Evolutionary conservation across 2,888 invertebrate species (phyloP).

Genomic region (Ochlodes sylvanus): DNA sequence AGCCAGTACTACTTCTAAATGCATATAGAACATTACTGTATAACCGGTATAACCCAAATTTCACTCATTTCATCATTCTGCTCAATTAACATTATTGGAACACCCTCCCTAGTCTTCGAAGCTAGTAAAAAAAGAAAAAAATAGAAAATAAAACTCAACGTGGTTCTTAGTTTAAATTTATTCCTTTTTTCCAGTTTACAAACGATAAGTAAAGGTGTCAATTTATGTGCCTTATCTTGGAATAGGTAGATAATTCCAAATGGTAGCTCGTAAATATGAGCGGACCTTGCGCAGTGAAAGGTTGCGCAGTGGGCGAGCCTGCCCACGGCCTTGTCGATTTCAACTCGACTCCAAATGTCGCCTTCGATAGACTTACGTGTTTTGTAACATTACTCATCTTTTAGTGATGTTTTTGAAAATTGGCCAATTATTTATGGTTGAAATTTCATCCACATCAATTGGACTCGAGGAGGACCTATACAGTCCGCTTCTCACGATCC

Average conservation of each 20-base stretch:
- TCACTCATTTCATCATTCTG: too few relatives aligned
- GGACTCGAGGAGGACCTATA: too few relatives aligned
- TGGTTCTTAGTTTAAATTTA: background rate
- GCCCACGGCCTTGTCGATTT: conserved; percentile 45
- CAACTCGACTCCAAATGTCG: conserved; percentile 22
- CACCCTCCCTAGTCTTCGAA: background rate
- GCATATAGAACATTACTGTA: too few relatives aligned
- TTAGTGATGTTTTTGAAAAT: background rate
- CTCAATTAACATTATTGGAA: too few relatives aligned
- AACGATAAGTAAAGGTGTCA: conserved; percentile 27
- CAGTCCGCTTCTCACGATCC: too few relatives aligned
- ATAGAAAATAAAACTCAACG: conserved; percentile 1
- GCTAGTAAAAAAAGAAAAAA: background rate
- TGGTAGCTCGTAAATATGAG: conserved; percentile 40
- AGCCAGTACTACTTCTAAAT: too few relatives aligned
- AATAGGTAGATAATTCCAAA: conserved; percentile 27
- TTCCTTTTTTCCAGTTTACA: conserved; percentile 2
- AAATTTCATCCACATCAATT: too few relatives aligned
- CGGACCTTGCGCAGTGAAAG: conserved; percentile 45
- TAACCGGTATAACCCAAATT: too few relatives aligned
- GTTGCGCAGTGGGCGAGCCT: conserved; percentile 46
- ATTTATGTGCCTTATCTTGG: conserved; percentile 29
- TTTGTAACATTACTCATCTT: conserved; percentile 7
- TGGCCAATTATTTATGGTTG: background rate
- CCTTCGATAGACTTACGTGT: conserved; percentile 3